A percentile compares a stretch with the other conserved stretches of the same genome.
Conservation (phyloP, 2,797 vertebrate species). For the Malacoctenus gilli region DNA sequence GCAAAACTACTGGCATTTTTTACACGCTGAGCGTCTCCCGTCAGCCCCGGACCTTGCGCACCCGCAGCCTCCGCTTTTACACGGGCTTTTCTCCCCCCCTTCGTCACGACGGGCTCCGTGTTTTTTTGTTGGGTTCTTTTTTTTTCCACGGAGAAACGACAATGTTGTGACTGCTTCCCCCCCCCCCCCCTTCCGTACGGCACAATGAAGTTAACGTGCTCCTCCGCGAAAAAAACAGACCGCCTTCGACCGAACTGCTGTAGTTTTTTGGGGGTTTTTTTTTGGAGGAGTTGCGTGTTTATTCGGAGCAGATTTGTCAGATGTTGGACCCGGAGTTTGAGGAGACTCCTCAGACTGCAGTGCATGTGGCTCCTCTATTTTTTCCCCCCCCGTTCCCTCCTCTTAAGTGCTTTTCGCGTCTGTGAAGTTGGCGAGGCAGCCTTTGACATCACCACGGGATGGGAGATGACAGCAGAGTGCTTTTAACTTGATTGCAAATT, state of each 20-base stretch:
- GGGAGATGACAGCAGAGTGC: constrained; percentile 80
- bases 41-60: constrained; percentile 38
- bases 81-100: constrained; percentile 21
- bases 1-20: constrained; percentile 56
- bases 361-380: constrained; percentile 61
- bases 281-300: constrained; percentile 37
- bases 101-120: constrained; percentile 36
- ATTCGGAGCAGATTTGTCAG: constrained; percentile 21
- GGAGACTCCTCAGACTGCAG: constrained; percentile 52
- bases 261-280: neutral
- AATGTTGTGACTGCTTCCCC: constrained; percentile 9
- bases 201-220: no score
- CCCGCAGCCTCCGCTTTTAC: constrained; percentile 45
- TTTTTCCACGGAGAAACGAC: neutral
- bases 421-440: constrained; percentile 79
- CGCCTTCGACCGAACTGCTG: no score
- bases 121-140: no score
- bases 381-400: constrained; percentile 35
- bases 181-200: constrained; percentile 21
- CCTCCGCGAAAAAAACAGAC: neutral
- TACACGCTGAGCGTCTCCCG: no score
- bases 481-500: constrained; percentile 85
- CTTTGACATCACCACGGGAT: constrained; percentile 78
- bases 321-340: constrained; percentile 46
- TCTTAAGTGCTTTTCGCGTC: constrained; percentile 73